phyloP scores from a whole-genome alignment of 2,888 invertebrate species.

The Machimus atricapillus region DNA sequence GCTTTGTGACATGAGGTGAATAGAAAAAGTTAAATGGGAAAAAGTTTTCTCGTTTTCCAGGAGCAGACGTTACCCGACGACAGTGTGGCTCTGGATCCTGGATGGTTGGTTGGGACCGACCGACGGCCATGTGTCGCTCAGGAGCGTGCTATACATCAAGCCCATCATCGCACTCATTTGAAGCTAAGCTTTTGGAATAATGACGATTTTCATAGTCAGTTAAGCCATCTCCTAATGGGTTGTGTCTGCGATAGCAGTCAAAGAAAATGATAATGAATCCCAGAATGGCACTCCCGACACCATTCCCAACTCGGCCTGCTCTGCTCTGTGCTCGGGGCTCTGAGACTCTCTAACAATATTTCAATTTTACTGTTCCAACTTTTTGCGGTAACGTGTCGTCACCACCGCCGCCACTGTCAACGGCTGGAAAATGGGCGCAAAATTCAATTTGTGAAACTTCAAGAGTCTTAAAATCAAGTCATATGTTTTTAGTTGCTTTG shows the following conservation, averaged over 20 bases:
- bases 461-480: neutral
- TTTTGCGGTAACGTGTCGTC: neutral
- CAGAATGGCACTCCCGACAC: neutral
- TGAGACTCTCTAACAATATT: neutral
- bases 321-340: neutral
- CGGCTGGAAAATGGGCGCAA: neutral
- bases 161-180: conserved; percentile 27
- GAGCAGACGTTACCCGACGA: conserved; percentile 11
- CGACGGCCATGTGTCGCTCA: conserved; percentile 22
- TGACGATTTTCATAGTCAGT: conserved; percentile 36
- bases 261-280: conserved; percentile 15
- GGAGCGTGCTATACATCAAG: conserved; percentile 1
- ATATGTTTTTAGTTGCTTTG: neutral
- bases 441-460: neutral
- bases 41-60: conserved; percentile 39
- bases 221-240: conserved; percentile 24
- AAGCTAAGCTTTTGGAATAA: conserved; percentile 29
- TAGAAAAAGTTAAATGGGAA: conserved; percentile 40
- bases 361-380: neutral
- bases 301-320: neutral
- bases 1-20: conserved; percentile 36
- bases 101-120: neutral
- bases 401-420: neutral
- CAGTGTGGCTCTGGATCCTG: neutral
- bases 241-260: conserved; percentile 11